Conservation (phyloP, 2,888 invertebrate genomes). For the Andrena dorsata region DNA sequence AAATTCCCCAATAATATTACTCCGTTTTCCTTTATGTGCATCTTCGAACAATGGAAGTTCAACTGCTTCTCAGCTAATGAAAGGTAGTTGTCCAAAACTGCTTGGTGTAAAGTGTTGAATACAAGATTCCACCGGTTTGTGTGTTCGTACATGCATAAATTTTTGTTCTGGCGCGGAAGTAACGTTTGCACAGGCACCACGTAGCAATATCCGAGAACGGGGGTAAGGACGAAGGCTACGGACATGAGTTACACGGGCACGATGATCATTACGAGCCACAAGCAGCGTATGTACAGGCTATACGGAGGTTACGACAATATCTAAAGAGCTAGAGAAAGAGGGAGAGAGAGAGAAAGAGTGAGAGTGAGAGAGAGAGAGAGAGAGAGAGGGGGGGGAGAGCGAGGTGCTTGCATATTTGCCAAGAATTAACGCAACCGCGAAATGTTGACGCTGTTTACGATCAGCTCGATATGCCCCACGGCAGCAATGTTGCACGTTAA, state of each 20-base stretch:
- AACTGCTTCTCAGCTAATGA: not conserved
- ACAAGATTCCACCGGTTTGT: not conserved
- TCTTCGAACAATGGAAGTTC: not conserved
- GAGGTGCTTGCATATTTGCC: constrained; percentile 66
- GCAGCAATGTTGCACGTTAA: constrained; percentile 35
- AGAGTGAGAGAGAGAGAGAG: too few relatives aligned
- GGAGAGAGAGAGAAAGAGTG: not conserved
- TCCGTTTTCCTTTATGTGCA: too few relatives aligned
- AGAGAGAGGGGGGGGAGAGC: not conserved
- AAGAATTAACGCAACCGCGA: constrained; percentile 76
- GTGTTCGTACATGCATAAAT: constrained; percentile 6
- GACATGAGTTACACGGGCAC: constrained; percentile 70
- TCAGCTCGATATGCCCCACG: constrained; percentile 64
- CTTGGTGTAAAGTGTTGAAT: constrained; percentile 1
- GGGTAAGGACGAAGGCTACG: constrained; percentile 66
- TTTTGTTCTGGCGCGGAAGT: constrained; percentile 42
- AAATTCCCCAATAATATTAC: too few relatives aligned
- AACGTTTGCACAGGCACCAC: constrained; percentile 49
- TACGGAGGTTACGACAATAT: constrained; percentile 63
- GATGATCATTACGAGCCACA: constrained; percentile 75
- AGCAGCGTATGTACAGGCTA: constrained; percentile 57
- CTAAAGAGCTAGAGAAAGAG: constrained; percentile 25
- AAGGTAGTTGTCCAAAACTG: not conserved
- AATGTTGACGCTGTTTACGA: constrained; percentile 71
- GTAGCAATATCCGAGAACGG: constrained; percentile 63